Base-by-base conservation (phyloP, 2,797 vertebrate species). In the Microctenopoma lineatum region DNA sequence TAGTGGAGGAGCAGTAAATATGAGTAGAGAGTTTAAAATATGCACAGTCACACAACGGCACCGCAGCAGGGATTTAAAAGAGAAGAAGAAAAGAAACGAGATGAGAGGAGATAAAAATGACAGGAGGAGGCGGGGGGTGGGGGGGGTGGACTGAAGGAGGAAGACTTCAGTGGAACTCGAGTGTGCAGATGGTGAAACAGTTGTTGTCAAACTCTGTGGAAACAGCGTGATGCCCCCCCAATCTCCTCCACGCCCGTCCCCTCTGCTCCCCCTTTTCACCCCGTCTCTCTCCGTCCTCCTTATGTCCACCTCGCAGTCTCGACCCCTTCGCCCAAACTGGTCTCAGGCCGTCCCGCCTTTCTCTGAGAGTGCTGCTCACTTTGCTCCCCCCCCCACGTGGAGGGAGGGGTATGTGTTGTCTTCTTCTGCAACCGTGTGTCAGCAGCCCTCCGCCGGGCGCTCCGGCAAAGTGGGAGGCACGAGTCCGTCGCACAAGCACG, bases 141-240 rank as follows among this genome's bases (percentile, higher is more conserved):
- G 4, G 1, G 4, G 32, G 55, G 32, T 0, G 8, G 52, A 53
- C 26, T 0, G 3, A 29, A 7, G 15, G 34, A 39, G 18, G 48
- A 4, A 10, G 26, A 34, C 10, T 4, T 21, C 21, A 9, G 41
- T 12, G 9, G 39, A 11, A 18, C 25, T 34, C 1, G 7, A 42
- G 26, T 53, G 74, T 77, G 70, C 81, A 86, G 76, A 73, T 46
- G 67, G 79, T 70, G 70, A 70, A 79, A 54, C 75, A 77, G 67
- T 77, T 72, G 64, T 73, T 73, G 75, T 77, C 70, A 79, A 53
- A 77, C 69, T 66, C 56, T 48, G 44, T 0, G 0, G 64, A 55
- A 75, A 66, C 54, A 61, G 56, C 0, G 0, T 39, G 59, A 76
- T 60, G 78, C 21, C 21, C 21, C 21, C 48, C 26, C 66, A 27